A percentile compares a stretch with the other conserved stretches of the same genome.
Evolutionary conservation across 2,113 vertebrate genomes (phyloP).

Genomic region (Coturnix japonica): DNA sequence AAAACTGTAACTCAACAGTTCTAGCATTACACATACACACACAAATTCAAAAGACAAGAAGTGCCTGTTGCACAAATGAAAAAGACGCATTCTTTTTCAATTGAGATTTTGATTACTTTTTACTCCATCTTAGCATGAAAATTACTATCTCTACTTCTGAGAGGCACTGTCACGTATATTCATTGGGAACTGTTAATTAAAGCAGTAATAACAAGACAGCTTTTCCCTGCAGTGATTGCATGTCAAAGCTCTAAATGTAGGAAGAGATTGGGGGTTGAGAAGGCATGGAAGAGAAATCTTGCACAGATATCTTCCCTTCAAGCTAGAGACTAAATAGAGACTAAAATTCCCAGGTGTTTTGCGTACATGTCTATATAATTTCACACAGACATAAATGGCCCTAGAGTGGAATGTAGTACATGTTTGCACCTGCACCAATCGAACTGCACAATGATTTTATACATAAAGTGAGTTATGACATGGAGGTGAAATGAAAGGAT

Average conservation of each 20-base stretch:
- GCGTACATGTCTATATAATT: conserved; percentile 33
- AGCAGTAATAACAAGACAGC: background rate
- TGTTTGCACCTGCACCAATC: conserved; percentile 34
- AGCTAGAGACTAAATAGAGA: conserved; percentile 30
- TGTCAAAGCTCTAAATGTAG: background rate
- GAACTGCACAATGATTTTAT: conserved; percentile 21
- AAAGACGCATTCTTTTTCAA: background rate
- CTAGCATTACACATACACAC: background rate
- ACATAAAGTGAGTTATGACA: conserved; percentile 33
- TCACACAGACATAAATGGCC: conserved; percentile 51
- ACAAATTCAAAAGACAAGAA: background rate
- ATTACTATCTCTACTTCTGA: background rate
- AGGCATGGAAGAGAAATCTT: background rate
- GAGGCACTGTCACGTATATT: background rate
- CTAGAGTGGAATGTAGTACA: conserved; percentile 47
- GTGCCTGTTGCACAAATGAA: background rate
- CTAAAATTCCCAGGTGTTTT: conserved; percentile 60
- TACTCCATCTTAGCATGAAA: background rate
- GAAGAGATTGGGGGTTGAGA: background rate
- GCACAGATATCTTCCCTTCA: conserved; percentile 15
- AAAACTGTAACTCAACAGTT: background rate
- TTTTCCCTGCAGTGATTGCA: background rate
- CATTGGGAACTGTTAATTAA: background rate
- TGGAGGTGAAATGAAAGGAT: conserved; percentile 16
- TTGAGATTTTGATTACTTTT: background rate